These are phyloP conservation scores for Sylvilagus bachmani DNA, from an alignment of 2,113 vertebrate genomes.

Conservation along the genomic window DNA sequence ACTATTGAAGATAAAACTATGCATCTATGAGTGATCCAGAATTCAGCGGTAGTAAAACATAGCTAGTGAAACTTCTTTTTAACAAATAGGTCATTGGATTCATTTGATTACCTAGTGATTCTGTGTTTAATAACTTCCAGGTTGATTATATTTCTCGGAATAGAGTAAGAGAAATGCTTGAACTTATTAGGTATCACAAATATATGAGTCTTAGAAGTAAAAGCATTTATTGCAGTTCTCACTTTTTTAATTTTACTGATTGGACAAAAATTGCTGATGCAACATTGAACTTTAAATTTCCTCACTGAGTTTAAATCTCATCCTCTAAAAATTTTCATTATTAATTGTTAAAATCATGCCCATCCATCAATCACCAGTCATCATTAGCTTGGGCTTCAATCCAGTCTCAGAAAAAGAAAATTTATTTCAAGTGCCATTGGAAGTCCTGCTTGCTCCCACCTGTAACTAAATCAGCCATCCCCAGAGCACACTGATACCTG, in stretches of 20 bases:
- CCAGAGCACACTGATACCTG: slow-evolving; percentile 52
- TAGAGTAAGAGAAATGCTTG: not conserved
- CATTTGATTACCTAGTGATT: not conserved
- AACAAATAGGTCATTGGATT: not conserved
- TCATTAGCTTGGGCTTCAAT: not conserved
- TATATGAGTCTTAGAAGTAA: not conserved
- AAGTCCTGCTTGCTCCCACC: no score
- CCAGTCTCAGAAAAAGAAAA: not conserved
- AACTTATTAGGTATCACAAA: not conserved
- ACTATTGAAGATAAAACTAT: not conserved
- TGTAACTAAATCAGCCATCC: no score
- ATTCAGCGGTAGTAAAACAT: not conserved
- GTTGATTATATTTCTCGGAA: not conserved
- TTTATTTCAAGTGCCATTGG: no score
- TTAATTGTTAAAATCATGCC: not conserved
- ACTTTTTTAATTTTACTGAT: not conserved
- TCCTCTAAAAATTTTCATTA: not conserved
- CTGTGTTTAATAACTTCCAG: not conserved
- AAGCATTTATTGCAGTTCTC: not conserved
- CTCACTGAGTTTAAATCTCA: not conserved
- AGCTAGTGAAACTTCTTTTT: not conserved
- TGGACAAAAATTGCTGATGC: not conserved
- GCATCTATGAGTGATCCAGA: not conserved
- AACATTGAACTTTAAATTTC: not conserved
- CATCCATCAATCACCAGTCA: not conserved